These are phyloP conservation scores for Parotia lawesii DNA, from an alignment of 2,113 vertebrate genomes.

Conservation along the genomic window DNA sequence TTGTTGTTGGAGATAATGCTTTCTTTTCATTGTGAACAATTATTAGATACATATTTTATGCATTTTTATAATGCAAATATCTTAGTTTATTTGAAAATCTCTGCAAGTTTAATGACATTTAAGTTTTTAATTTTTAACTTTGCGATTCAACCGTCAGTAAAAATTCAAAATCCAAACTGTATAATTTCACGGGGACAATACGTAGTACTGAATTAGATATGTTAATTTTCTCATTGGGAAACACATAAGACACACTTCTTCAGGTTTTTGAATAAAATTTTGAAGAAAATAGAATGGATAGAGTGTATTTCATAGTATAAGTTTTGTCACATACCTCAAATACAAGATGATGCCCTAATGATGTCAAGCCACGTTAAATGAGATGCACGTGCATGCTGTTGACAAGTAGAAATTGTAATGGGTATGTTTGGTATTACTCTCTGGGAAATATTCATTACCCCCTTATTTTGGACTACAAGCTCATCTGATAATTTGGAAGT, in stretches of 20 bases:
- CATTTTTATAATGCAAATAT: not conserved
- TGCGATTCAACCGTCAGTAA: not conserved
- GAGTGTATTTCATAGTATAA: not conserved
- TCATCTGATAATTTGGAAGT: not conserved
- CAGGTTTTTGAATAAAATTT: not conserved
- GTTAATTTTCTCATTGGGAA: not conserved
- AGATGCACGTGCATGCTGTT: not conserved
- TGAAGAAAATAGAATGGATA: not conserved
- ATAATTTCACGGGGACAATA: not conserved
- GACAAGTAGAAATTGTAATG: not conserved
- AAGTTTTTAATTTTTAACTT: not conserved
- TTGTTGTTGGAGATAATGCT: not conserved
- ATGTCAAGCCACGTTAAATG: not conserved
- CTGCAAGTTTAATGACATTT: not conserved
- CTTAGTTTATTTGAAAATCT: not conserved
- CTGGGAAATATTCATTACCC: not conserved
- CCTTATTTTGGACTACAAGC: not conserved
- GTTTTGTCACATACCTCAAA: not conserved
- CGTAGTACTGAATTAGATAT: not conserved
- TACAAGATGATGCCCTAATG: accelerated
- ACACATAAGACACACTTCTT: not conserved
- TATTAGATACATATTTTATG: not conserved
- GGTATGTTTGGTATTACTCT: not conserved
- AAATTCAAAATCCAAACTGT: not conserved
- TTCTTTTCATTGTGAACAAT: not conserved